A percentile compares a stretch with the other conserved stretches of the same genome.
These are phyloP conservation scores for Lissonota sp. DNA, from an alignment of 2,888 invertebrate species.

Conservation along the genomic window DNA sequence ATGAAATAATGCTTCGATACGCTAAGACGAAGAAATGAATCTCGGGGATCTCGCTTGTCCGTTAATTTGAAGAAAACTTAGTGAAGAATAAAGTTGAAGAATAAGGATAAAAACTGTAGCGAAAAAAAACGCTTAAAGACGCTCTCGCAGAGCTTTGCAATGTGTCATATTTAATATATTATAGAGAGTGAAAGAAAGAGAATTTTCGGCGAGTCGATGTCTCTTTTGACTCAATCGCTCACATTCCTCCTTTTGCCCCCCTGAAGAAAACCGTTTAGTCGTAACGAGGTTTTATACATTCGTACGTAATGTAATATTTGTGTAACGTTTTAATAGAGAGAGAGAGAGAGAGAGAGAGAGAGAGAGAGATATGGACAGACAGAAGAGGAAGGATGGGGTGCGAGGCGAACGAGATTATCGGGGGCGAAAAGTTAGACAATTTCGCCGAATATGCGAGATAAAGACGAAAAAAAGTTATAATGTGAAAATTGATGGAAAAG, in stretches of 20 bases:
- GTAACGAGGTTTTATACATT: slow-evolving; percentile 83
- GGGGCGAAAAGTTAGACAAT: slow-evolving; percentile 48
- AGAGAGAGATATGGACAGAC: too few relatives aligned
- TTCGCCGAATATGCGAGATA: slow-evolving; percentile 50
- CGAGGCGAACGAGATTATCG: slow-evolving; percentile 54
- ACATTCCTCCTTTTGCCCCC: slow-evolving; percentile 40
- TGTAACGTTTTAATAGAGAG: slow-evolving; percentile 77
- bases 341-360: too few relatives aligned
- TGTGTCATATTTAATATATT: slow-evolving; percentile 62
- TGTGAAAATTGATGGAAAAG: slow-evolving; percentile 10
- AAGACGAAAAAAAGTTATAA: slow-evolving; percentile 31
- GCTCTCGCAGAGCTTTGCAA: slow-evolving; percentile 56
- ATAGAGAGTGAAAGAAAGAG: slow-evolving; percentile 44
- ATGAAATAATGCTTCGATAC: slow-evolving; percentile 25
- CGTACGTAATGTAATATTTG: slow-evolving; percentile 80
- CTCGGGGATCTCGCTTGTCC: slow-evolving; percentile 41
- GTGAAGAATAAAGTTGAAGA: slow-evolving; percentile 4
- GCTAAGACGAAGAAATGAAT: slow-evolving; percentile 2
- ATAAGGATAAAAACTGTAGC: slow-evolving; percentile 12
- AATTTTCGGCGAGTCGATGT: slow-evolving; percentile 37
- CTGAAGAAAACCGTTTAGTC: slow-evolving; percentile 70
- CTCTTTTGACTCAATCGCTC: slow-evolving; percentile 47
- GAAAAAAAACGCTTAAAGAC: slow-evolving; percentile 46
- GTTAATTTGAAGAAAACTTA: slow-evolving; percentile 33
- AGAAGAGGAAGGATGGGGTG: slow-evolving; percentile 48